Base-by-base conservation (phyloP, 2,113 vertebrate genomes). In the Oxyura jamaicensis region DNA sequence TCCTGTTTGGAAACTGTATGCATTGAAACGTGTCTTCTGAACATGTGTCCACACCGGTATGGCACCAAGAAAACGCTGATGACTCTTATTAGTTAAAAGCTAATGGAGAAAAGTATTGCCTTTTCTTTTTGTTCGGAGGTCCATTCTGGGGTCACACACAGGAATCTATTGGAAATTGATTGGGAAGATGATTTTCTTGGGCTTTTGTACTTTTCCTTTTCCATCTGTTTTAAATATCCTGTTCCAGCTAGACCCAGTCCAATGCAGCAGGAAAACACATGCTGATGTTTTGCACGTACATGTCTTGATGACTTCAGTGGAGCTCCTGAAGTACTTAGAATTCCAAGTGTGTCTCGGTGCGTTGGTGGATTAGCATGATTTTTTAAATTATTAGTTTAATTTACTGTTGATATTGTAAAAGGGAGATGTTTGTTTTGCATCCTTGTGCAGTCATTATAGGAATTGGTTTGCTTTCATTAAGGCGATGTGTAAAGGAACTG, bases 381-480 rank as follows among this genome's bases (percentile, higher is more conserved):
- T 76, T 67, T 41, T 0, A 68, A 63, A 78, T 88, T 42, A 78
- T 59, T 86, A 50, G 36, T 79, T 88, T 85, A 85, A 89, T 93
- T 95, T 91, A 58, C 68, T 84, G 50, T 53, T 84, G 55, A 20
- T 82, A 28, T 1, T 35, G 59, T 86, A 65, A 73, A 86, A 86
- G 33, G 39, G 78, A 76, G 68, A 50, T 68, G 59, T 69, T 65
- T 83, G 12, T 76, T 94, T 88, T 85, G 14, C 77, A 58, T 79
- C 73, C 63, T 83, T 17, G 1, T 52, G 72, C 44, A 62, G 52
- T 87, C 85, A 19, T 65, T 75, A 35, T 7, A 81, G 46, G 72
- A 58, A 60, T 77, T 60, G 41, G 59, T 83, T 91, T 73, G 39
- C 65, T 84, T 85, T 90, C 18, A 11, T 69, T 87, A 69, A 77